Percentiles rank a stretch among this genome's conserved stretches.
Evolutionary conservation across 1,140 invertebrate species (phyloP).

Genomic region (Kradibia gibbosae): DNA sequence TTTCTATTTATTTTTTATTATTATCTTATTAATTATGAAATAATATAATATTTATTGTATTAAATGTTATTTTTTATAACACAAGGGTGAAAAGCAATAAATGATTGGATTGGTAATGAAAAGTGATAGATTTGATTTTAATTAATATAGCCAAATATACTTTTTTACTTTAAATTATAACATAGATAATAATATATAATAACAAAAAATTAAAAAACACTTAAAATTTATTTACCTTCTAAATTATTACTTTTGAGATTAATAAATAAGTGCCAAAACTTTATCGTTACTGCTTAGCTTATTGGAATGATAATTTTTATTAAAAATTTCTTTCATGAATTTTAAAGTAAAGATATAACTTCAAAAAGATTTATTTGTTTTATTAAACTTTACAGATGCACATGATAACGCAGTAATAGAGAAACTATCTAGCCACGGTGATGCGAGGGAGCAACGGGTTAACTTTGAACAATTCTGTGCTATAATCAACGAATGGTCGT

Average conservation of each 20-base stretch:
- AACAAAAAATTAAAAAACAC: background rate
- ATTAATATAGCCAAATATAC: too few species aligned
- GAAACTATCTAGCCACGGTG: slow-evolving; percentile 60
- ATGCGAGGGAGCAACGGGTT: slow-evolving; percentile 66
- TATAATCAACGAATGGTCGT: slow-evolving; percentile 69
- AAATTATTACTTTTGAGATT: background rate
- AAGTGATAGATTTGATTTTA: too few species aligned
- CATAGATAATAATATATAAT: too few species aligned
- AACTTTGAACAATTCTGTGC: slow-evolving; percentile 81
- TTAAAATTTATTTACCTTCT: background rate
- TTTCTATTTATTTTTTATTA: too few species aligned
- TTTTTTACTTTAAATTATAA: too few species aligned
- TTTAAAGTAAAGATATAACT: background rate
- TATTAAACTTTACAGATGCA: slow-evolving; percentile 57
- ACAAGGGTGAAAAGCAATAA: too few species aligned
- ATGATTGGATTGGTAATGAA: too few species aligned
- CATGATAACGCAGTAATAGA: slow-evolving; percentile 62
- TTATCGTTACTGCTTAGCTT: background rate
- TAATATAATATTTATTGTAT: too few species aligned
- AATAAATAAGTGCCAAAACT: background rate
- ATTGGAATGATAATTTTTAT: background rate
- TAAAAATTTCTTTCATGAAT: background rate
- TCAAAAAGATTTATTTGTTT: background rate
- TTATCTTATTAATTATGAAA: too few species aligned
- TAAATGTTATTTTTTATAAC: too few species aligned